Percentiles rank a stretch among this genome's conserved stretches.
Evolutionary conservation across 2,797 vertebrate genomes (phyloP).

Genomic region (Syngnathus rostellatus): DNA sequence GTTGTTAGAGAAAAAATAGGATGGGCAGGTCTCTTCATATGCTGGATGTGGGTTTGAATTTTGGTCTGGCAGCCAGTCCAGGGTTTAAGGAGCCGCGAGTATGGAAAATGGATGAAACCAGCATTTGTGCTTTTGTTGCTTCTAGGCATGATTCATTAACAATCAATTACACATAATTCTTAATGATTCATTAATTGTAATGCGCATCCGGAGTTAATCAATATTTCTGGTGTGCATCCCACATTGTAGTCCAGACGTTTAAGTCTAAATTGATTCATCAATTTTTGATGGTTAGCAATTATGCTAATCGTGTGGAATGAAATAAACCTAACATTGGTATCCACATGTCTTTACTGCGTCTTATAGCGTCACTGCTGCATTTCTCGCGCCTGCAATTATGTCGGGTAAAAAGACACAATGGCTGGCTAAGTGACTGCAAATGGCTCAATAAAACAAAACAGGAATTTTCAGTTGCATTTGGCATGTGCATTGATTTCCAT

Average conservation of each 20-base stretch:
- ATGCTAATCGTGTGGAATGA: neutral
- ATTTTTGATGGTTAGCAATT: neutral
- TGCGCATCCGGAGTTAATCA: neutral
- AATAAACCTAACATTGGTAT: neutral
- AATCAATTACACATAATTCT: neutral
- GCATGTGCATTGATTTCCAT: neutral
- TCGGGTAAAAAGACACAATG: no score
- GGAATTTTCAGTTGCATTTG: neutral
- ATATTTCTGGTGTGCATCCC: neutral
- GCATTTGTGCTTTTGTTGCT: neutral
- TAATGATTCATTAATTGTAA: neutral
- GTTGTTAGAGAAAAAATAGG: conserved; percentile 20
- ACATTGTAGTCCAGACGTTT: neutral
- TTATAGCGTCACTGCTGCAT: neutral
- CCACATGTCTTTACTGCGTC: neutral
- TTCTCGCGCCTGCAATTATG: neutral
- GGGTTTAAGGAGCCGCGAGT: neutral
- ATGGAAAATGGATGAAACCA: neutral
- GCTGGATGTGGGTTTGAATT: neutral
- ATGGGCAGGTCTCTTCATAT: neutral
- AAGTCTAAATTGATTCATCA: neutral
- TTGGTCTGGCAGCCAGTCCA: no score
- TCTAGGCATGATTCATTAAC: neutral
- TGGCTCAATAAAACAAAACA: neutral
- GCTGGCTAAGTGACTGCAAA: no score